These are phyloP conservation scores for Coilia nasus DNA, from an alignment of 2,797 vertebrate genomes.

Conservation along the genomic window DNA sequence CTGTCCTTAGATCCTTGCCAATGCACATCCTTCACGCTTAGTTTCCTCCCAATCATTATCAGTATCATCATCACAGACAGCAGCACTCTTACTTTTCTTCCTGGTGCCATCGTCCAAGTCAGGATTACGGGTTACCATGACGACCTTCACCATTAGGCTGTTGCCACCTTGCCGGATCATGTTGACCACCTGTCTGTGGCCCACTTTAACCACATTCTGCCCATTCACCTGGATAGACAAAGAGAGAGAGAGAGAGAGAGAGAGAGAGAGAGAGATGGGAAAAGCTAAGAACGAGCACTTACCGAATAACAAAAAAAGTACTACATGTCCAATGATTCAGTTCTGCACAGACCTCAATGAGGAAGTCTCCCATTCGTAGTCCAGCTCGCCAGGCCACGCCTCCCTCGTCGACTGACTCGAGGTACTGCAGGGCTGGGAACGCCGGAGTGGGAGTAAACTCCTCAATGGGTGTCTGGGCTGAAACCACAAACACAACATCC, in stretches of 20 bases:
- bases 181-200: slow-evolving; percentile 93
- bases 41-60: neutral
- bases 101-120: slow-evolving; percentile 90
- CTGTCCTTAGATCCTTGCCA: too few species aligned
- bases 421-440: slow-evolving; percentile 91
- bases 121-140: slow-evolving; percentile 93
- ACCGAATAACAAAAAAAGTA: neutral
- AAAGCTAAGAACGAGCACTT: neutral
- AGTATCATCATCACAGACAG: neutral
- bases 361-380: slow-evolving; percentile 92
- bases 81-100: slow-evolving; percentile 84
- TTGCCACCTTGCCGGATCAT: slow-evolving; percentile 96
- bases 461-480: slow-evolving; percentile 95
- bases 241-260: slow-evolving; percentile 17
- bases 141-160: slow-evolving; percentile 94
- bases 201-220: slow-evolving; percentile 93
- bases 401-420: slow-evolving; percentile 93
- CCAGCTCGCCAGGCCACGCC: slow-evolving; percentile 92
- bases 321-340: slow-evolving; percentile 35
- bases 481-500: slow-evolving; percentile 45
- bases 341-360: slow-evolving; percentile 82
- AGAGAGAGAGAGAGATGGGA: neutral
- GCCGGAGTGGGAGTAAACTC: slow-evolving; percentile 94
- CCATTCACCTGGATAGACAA: slow-evolving; percentile 82
- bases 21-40: too few species aligned